Percentiles rank a stretch among this genome's conserved stretches.
Conservation (phyloP, 2,888 invertebrate species). For the Trichogramma dendrolimi region DNA sequence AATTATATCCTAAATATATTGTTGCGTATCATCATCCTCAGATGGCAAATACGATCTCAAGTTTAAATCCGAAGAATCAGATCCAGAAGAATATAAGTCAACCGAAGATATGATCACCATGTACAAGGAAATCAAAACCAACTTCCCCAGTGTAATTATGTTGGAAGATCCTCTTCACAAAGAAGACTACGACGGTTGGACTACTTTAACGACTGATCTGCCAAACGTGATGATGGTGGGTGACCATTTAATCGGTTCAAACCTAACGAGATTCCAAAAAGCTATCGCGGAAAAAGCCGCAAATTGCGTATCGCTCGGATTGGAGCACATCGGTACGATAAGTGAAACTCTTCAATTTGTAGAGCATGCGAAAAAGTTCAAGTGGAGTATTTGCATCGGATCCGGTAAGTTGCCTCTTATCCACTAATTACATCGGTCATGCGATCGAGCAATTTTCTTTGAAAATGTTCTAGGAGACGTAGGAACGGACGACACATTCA, state of each 20-base stretch:
- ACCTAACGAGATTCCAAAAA: slow-evolving; percentile 41
- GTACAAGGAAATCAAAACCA: slow-evolving; percentile 38
- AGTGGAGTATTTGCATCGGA: slow-evolving; percentile 40
- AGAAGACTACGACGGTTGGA: slow-evolving; percentile 47
- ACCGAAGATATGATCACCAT: slow-evolving; percentile 39
- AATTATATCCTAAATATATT: background rate
- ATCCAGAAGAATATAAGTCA: slow-evolving; percentile 42
- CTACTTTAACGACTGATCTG: slow-evolving; percentile 35
- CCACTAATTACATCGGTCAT: too few relatives aligned
- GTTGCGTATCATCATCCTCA: background rate
- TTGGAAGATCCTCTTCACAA: slow-evolving; percentile 46
- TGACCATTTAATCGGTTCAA: slow-evolving; percentile 43
- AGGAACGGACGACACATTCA: slow-evolving; percentile 46
- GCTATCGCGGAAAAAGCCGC: slow-evolving; percentile 41
- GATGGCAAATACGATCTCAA: slow-evolving; percentile 43
- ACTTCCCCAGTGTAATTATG: slow-evolving; percentile 41
- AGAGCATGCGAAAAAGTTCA: slow-evolving; percentile 37
- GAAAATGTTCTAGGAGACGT: slow-evolving; percentile 31
- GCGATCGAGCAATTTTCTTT: too few relatives aligned
- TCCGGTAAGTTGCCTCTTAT: too few relatives aligned
- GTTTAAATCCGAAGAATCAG: slow-evolving; percentile 44
- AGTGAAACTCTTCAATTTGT: slow-evolving; percentile 42
- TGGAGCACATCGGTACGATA: slow-evolving; percentile 43
- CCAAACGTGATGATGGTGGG: slow-evolving; percentile 40
- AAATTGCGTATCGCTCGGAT: slow-evolving; percentile 41